phyloP scores from a whole-genome alignment of 2,797 vertebrate species.

The Silurus aristotelis region DNA sequence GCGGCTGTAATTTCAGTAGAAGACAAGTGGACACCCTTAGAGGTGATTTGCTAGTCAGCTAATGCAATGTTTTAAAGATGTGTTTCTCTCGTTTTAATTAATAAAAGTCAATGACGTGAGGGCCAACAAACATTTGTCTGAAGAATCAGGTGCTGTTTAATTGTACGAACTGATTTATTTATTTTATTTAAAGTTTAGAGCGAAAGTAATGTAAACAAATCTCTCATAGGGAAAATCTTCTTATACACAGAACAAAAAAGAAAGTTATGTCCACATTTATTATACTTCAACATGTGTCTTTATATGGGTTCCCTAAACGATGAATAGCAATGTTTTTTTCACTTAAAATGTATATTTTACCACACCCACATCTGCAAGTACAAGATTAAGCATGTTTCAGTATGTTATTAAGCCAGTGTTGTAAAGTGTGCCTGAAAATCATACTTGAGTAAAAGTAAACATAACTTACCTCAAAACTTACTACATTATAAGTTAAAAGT shows the following conservation, averaged over 20 bases:
- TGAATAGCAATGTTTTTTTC: neutral
- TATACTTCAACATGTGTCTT: neutral
- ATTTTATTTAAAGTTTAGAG: neutral
- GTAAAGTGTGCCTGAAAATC: too few relatives aligned
- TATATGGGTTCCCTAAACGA: neutral
- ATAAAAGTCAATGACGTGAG: neutral
- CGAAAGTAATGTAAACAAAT: neutral
- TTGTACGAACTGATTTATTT: neutral
- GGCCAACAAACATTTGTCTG: neutral
- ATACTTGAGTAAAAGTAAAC: too few relatives aligned
- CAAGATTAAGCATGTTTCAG: neutral
- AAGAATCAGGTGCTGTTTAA: neutral
- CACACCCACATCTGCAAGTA: neutral
- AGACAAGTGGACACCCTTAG: neutral
- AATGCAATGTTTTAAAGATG: conserved; percentile 1
- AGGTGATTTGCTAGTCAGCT: neutral
- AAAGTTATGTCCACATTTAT: neutral
- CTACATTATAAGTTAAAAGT: too few relatives aligned
- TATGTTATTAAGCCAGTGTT: too few relatives aligned
- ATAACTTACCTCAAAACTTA: too few relatives aligned
- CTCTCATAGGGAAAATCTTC: neutral
- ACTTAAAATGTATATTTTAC: neutral
- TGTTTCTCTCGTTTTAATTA: neutral
- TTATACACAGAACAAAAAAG: neutral
- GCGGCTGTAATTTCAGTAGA: neutral